Conservation (phyloP, 2,113 vertebrate genomes). For the Pluvianellus socialis region DNA sequence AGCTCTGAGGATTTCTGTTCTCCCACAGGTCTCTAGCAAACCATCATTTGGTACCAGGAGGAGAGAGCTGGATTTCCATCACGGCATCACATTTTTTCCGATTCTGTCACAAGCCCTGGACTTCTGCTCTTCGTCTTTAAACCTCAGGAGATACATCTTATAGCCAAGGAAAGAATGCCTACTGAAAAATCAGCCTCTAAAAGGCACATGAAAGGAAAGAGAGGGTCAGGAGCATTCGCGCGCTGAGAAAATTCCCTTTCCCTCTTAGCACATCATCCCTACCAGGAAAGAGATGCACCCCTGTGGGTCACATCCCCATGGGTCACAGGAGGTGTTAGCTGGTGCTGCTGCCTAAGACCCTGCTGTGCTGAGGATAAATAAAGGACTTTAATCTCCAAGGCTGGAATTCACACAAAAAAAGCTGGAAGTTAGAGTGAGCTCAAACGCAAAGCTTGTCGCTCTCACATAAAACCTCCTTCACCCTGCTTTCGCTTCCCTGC, state of each 20-base stretch:
- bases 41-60: neutral
- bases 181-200: neutral
- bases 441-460: neutral
- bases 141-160: neutral
- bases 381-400: neutral
- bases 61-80: neutral
- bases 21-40: neutral
- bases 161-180: neutral
- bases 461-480: neutral
- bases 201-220: neutral
- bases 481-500: neutral
- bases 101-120: neutral
- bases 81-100: accelerated
- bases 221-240: neutral
- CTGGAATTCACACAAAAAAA: neutral
- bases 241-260: neutral
- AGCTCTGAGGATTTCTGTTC: neutral
- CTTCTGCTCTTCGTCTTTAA: slow-evolving; percentile 1
- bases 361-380: neutral
- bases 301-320: neutral
- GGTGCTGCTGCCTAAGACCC: neutral
- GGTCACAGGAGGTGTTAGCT: neutral
- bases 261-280: neutral
- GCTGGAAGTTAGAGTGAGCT: neutral
- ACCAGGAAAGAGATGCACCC: neutral